Percentiles rank a stretch among this genome's conserved stretches.
Evolutionary conservation across 2,797 vertebrate genomes (phyloP).

Genomic region (Enteromius fasciolatus): DNA sequence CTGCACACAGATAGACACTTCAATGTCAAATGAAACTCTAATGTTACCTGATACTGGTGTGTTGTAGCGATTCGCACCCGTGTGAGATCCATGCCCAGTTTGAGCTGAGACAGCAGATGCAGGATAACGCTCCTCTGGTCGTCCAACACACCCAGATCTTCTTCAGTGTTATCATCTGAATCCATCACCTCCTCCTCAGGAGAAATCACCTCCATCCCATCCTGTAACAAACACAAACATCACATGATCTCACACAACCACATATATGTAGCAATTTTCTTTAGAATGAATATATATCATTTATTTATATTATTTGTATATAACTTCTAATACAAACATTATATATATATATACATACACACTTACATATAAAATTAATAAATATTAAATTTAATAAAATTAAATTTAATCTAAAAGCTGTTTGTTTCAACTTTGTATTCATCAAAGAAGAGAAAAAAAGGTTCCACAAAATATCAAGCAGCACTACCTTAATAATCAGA

Average conservation of each 20-base stretch:
- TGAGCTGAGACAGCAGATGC: slow-evolving; percentile 87
- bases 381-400: no score
- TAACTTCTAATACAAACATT: no score
- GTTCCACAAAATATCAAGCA: neutral
- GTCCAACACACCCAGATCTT: slow-evolving; percentile 81
- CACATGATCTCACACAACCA: neutral
- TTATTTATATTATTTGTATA: neutral
- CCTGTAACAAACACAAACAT: slow-evolving; percentile 60
- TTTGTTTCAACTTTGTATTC: neutral
- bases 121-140: slow-evolving; percentile 85
- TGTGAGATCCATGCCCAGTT: slow-evolving; percentile 87
- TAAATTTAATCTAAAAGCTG: neutral
- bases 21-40: neutral
- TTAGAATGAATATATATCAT: neutral
- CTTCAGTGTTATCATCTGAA: slow-evolving; percentile 81
- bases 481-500: neutral
- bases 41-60: neutral
- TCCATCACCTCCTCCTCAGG: slow-evolving; percentile 89
- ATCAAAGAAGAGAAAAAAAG: neutral
- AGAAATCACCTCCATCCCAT: slow-evolving; percentile 81
- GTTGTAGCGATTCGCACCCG: slow-evolving; percentile 68
- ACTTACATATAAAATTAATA: no score
- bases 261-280: neutral
- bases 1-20: slow-evolving; percentile 66
- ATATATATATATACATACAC: no score